These are phyloP conservation scores for Drosophila longiperda DNA, from an alignment of 2,888 invertebrate species.

Conservation along the genomic window DNA sequence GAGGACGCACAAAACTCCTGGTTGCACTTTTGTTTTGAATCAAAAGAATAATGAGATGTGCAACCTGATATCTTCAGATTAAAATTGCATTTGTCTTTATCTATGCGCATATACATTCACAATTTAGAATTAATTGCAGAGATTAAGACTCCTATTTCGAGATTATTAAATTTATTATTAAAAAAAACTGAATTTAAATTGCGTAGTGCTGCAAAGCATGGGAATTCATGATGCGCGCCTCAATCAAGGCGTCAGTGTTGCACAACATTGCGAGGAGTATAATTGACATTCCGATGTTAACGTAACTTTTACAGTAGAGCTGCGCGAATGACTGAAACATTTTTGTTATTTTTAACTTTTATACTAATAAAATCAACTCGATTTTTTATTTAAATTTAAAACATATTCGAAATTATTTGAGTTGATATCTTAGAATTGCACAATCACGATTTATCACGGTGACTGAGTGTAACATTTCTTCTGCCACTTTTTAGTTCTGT, in stretches of 20 bases:
- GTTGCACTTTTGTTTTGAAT: constrained; percentile 91
- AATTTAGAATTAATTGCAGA: constrained; percentile 34
- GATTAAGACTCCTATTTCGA: constrained; percentile 50
- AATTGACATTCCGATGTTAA: not conserved
- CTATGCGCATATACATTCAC: not conserved
- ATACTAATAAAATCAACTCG: not conserved
- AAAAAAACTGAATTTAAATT: not conserved
- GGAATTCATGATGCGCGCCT: not conserved
- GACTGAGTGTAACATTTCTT: not conserved
- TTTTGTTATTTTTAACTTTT: not conserved
- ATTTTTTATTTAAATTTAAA: not conserved
- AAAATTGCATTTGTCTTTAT: constrained; percentile 10
- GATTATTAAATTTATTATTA: not conserved
- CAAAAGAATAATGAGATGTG: constrained; percentile 93
- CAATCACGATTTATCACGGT: not conserved
- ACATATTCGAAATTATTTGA: not conserved
- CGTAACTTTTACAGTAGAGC: constrained; percentile 9
- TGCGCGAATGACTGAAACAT: not conserved
- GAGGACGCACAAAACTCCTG: constrained; percentile 87
- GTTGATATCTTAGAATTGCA: not conserved
- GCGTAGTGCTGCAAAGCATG: not conserved
- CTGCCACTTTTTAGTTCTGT: constrained; percentile 13
- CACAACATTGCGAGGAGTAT: not conserved
- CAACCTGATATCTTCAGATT: constrained; percentile 82
- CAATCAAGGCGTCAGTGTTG: not conserved